Evolutionary conservation across 2,888 invertebrate species (phyloP).

Genomic region (Pristionchus entomophagus): DNA sequence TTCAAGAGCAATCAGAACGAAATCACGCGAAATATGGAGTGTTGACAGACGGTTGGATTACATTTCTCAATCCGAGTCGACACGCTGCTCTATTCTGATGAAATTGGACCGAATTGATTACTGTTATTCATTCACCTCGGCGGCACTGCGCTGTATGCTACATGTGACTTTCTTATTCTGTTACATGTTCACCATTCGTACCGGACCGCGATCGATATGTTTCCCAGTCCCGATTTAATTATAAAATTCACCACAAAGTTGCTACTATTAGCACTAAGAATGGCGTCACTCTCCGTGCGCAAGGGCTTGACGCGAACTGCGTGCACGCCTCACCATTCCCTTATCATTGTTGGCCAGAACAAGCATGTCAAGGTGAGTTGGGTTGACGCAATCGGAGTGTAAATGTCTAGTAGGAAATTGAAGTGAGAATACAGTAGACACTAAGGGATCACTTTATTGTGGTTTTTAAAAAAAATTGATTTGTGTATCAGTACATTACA

Average conservation of each 20-base stretch:
- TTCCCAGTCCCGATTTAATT: too few relatives aligned
- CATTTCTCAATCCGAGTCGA: neutral
- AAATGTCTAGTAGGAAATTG: too few relatives aligned
- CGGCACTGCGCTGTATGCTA: too few relatives aligned
- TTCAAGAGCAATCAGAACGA: neutral
- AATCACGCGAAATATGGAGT: neutral
- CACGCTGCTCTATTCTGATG: neutral
- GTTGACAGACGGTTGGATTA: too few relatives aligned
- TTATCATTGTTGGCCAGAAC: conserved; percentile 32
- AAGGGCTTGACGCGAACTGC: neutral
- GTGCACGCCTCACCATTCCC: conserved; percentile 19
- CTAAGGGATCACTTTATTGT: too few relatives aligned
- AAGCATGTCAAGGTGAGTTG: conserved; percentile 32
- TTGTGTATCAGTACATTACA: neutral
- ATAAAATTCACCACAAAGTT: too few relatives aligned
- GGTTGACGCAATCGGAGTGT: neutral
- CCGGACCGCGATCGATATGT: too few relatives aligned
- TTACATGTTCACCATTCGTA: too few relatives aligned
- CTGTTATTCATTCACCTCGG: too few relatives aligned
- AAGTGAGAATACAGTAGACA: too few relatives aligned
- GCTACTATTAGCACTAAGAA: too few relatives aligned
- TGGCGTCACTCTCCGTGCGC: conserved; percentile 38
- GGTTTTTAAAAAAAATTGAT: neutral
- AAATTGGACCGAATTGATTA: neutral
- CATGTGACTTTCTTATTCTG: too few relatives aligned